Evolutionary conservation across 1,140 invertebrate genomes (phyloP).

Genomic region (Chironomus striatipennis): DNA sequence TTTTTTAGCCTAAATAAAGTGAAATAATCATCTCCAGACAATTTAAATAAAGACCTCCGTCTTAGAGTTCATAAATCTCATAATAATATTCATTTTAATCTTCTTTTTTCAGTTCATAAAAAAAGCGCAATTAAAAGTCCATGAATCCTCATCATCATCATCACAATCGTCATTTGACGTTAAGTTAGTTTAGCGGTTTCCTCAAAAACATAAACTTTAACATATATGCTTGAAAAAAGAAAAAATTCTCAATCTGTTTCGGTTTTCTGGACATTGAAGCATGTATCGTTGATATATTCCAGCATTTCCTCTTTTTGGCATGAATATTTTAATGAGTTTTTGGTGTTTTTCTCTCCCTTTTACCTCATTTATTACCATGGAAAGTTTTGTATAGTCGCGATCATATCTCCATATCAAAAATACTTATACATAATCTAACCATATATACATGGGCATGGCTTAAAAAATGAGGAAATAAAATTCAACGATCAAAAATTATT

Average conservation of each 20-base stretch:
- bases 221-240: too few species aligned
- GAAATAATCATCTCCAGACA: too few species aligned
- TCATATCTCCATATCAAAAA: slow-evolving; percentile 8
- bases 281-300: not conserved
- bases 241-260: slow-evolving; percentile 3
- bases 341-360: slow-evolving; percentile 6
- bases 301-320: not conserved
- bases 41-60: too few species aligned
- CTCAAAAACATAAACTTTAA: not conserved
- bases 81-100: not conserved
- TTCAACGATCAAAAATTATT: too few species aligned
- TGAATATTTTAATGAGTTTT: slow-evolving; percentile 21
- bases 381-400: not conserved
- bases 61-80: not conserved
- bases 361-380: not conserved
- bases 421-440: too few species aligned
- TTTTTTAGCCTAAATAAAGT: too few species aligned
- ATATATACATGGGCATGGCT: too few species aligned
- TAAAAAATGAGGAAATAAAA: too few species aligned
- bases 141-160: not conserved
- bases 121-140: slow-evolving; percentile 18
- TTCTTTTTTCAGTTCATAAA: not conserved
- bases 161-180: not conserved
- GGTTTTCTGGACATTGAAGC: not conserved
- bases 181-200: slow-evolving; percentile 9